Evolutionary conservation across 2,888 invertebrate species (phyloP), one percentile per base, ranked within the genome.

Genomic region (Sarcophaga carnaria): DNA sequence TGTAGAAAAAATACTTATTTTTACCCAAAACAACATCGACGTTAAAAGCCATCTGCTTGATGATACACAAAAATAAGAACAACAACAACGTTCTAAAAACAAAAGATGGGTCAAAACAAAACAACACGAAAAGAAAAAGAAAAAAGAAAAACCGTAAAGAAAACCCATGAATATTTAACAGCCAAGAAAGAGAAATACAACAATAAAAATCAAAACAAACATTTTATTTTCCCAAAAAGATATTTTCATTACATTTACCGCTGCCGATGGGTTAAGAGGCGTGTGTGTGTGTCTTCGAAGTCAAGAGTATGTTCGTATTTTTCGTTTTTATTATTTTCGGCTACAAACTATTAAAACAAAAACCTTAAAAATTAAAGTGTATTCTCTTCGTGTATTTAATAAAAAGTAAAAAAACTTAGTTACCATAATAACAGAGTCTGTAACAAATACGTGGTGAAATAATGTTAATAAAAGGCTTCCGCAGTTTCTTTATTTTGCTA

Each of bases 131-230:
- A 54, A 69, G 12, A 4, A 27, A 70, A 69, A 69, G 20, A n/a
- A n/a, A n/a, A n/a, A n/a, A n/a, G 20, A 54, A 69, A 70, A 47
- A 70, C 49, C 49, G 47, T 54, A 54, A 14, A 14, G 12, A 3
- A 54, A 37, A 47, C 12, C 74, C 63, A 75, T 49, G 64, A 64
- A 75, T 75, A 49, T 14, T 75, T 75, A 64, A 75, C 47, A 63
- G 59, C 64, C 64, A 25, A 63, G 25, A 64, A n/a, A 75, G 22
- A 70, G 49, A 47, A 45, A 67, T 14, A 45, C 37, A 47, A 47
- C 69, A 69, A 54, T 12, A 54, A 54, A 54, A 54, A 54, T 45
- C 63, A 45, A 45, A 27, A 64, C 47, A 45, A 64, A 54, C 45
- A 49, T 25, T 64, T 75, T 75, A 49, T 75, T 75, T 22, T 63